Evolutionary conservation across 2,888 invertebrate species (phyloP).

Genomic region (Zootermopsis nevadensis): DNA sequence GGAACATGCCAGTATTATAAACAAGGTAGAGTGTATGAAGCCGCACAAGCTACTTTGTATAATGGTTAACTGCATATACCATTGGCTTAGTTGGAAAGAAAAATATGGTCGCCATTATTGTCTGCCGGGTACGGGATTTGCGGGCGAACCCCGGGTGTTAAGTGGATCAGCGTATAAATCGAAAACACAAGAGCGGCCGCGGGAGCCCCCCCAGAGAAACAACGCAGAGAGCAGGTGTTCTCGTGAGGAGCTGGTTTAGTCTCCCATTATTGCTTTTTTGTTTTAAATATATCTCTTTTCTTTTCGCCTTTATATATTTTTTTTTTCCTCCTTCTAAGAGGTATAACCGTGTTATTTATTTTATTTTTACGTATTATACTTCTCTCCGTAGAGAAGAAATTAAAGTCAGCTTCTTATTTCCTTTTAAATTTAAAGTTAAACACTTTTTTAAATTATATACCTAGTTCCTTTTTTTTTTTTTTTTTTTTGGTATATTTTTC

Average conservation of each 20-base stretch:
- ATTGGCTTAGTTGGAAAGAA: constrained; percentile 42
- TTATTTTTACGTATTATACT: background rate
- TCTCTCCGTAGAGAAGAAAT: constrained; percentile 1
- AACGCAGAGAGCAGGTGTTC: constrained; percentile 29
- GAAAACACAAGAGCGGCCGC: constrained; percentile 34
- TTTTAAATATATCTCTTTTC: constrained; percentile 41
- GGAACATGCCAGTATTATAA: constrained; percentile 22
- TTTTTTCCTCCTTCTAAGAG: constrained; percentile 27
- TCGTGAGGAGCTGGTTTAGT: constrained; percentile 31
- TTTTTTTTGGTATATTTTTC: too few relatives aligned
- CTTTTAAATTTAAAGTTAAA: constrained; percentile 17
- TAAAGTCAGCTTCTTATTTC: constrained; percentile 24
- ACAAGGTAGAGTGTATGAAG: constrained; percentile 24
- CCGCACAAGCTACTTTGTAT: constrained; percentile 34
- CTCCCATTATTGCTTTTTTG: constrained; percentile 42
- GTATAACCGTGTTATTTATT: constrained; percentile 33
- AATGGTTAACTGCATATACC: constrained; percentile 41
- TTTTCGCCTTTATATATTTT: background rate
- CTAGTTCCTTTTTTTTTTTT: background rate
- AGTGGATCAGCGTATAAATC: constrained; percentile 43
- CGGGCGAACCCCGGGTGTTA: constrained; percentile 40
- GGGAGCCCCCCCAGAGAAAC: constrained; percentile 33
- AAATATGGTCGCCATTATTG: constrained; percentile 43
- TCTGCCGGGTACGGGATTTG: constrained; percentile 39
- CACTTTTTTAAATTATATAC: background rate